Conservation (phyloP, 1,140 invertebrate species). For the Streblospio benedicti region DNA sequence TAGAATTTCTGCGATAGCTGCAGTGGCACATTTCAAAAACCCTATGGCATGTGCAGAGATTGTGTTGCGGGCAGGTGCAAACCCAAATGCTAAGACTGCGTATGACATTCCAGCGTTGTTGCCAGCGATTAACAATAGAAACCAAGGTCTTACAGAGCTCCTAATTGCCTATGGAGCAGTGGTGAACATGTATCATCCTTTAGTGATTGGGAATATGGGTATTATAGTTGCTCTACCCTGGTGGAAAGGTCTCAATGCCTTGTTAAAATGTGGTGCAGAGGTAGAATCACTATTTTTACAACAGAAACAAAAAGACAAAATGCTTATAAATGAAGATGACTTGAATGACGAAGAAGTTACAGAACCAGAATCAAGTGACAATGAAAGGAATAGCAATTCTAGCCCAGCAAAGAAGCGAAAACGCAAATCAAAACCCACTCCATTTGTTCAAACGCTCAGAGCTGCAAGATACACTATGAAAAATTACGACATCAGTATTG, state of each 20-base stretch:
- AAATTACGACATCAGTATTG: neutral
- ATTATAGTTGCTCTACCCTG: conserved; percentile 13
- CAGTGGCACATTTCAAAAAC: neutral
- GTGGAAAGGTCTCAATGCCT: neutral
- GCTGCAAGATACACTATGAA: neutral
- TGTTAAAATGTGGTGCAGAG: conserved; percentile 12
- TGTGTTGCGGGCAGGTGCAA: neutral
- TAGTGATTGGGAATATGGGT: conserved; percentile 25
- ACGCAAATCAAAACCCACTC: neutral
- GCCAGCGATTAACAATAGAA: conserved; percentile 21
- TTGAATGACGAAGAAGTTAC: too few relatives aligned
- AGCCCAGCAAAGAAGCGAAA: neutral
- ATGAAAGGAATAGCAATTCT: too few relatives aligned
- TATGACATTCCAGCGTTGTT: conserved; percentile 25
- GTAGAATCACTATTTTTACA: neutral
- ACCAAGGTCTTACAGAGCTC: conserved; percentile 22
- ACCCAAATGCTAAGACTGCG: neutral
- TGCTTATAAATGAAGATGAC: too few relatives aligned
- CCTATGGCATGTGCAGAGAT: conserved; percentile 1
- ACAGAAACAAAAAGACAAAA: neutral
- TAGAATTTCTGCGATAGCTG: neutral
- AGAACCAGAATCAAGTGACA: too few relatives aligned
- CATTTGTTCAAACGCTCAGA: neutral
- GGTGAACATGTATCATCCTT: conserved; percentile 29
- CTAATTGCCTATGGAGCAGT: conserved; percentile 26